These are phyloP conservation scores for Crotophaga sulcirostris DNA, from an alignment of 2,113 vertebrate genomes.

Conservation along the genomic window DNA sequence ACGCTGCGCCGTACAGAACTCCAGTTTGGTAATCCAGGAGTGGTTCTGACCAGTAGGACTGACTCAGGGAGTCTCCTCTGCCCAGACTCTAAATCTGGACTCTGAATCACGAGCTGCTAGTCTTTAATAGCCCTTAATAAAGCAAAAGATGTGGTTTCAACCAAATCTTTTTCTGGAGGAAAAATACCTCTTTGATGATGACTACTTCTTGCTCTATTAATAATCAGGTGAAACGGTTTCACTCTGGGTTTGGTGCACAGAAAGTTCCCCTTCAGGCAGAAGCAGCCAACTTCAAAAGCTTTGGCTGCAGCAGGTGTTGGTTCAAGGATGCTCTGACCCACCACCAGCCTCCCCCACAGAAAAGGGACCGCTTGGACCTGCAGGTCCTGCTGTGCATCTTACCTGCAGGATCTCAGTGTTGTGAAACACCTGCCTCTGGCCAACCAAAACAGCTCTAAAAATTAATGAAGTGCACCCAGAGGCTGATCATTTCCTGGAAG, in stretches of 20 bases:
- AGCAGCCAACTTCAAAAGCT: neutral
- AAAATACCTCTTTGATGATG: neutral
- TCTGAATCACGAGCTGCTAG: neutral
- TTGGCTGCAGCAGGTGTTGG: neutral
- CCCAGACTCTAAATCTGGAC: neutral
- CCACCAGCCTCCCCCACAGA: rapidly evolving
- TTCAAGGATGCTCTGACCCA: neutral
- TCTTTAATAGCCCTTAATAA: neutral
- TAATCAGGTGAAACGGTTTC: neutral
- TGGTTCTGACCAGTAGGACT: neutral
- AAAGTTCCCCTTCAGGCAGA: neutral
- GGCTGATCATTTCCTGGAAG: neutral
- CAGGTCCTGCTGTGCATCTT: neutral
- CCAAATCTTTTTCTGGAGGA: neutral
- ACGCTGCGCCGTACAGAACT: neutral
- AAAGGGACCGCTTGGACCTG: rapidly evolving
- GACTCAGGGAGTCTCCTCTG: neutral
- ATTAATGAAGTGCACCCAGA: neutral
- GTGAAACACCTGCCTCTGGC: rapidly evolving
- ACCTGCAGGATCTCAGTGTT: rapidly evolving
- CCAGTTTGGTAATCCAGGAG: neutral
- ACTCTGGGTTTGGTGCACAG: neutral
- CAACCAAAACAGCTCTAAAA: neutral
- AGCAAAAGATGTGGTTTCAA: neutral
- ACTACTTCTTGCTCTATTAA: neutral